These are phyloP conservation scores for Liposcelis brunnea DNA, from an alignment of 2,888 invertebrate species.

Conservation along the genomic window DNA sequence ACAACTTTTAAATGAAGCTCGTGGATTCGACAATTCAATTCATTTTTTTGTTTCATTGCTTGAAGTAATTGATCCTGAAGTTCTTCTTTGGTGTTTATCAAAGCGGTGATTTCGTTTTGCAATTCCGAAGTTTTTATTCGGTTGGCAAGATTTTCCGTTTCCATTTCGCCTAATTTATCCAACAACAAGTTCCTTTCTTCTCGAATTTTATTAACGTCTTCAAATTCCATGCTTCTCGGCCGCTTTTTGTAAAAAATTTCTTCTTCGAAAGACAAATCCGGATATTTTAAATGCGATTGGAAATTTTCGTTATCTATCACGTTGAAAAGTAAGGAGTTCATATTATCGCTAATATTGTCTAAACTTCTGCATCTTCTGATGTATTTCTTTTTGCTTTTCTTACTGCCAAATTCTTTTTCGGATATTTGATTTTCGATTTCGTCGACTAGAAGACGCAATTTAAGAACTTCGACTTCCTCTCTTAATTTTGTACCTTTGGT, in stretches of 20 bases:
- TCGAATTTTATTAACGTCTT: too few relatives aligned
- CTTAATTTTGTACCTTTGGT: constrained; percentile 52
- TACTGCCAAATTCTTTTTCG: constrained; percentile 10
- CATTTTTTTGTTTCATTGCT: constrained; percentile 37
- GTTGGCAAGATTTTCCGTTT: constrained; percentile 52
- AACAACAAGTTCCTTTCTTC: constrained; percentile 58
- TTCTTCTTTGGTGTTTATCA: constrained; percentile 37
- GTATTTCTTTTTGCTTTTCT: constrained; percentile 11
- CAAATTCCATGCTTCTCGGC: not conserved
- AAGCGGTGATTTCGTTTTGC: constrained; percentile 41
- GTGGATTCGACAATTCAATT: constrained; percentile 37
- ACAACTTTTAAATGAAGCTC: constrained; percentile 34
- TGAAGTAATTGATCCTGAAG: constrained; percentile 40
- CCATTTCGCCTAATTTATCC: constrained; percentile 57
- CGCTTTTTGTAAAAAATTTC: not conserved
- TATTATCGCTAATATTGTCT: constrained; percentile 12
- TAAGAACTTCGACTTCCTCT: constrained; percentile 33
- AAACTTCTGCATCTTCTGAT: constrained; percentile 15
- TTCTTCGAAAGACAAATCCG: not conserved
- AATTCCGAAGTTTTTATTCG: constrained; percentile 45
- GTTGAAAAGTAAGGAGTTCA: not conserved
- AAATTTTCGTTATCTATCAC: not conserved
- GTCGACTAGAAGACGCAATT: constrained; percentile 11
- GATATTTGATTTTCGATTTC: constrained; percentile 10
- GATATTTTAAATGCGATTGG: too few relatives aligned